Conservation (phyloP, 92 coral and sea anemone species). For the Galaxea fascicularis region DNA sequence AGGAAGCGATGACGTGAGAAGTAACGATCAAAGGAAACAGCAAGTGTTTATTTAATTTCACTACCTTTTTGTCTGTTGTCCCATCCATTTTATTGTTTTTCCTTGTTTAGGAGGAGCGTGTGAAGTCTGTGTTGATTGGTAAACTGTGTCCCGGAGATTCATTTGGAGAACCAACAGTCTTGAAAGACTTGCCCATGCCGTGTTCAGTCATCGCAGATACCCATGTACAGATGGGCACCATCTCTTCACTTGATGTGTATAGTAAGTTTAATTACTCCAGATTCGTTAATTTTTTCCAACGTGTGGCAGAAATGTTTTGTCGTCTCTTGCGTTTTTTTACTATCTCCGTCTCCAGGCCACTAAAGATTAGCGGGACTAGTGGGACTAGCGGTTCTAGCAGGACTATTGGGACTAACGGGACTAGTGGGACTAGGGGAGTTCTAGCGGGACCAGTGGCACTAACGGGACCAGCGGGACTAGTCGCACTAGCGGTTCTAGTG, state of each 20-base stretch:
- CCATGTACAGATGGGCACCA: conserved; percentile 87
- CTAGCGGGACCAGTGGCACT: no score
- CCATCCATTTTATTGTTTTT: not conserved
- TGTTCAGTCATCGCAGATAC: conserved; percentile 87
- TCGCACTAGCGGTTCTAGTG: no score
- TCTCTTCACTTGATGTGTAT: conserved; percentile 86
- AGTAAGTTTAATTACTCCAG: conserved; percentile 51
- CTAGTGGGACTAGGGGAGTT: no score
- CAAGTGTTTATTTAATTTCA: not conserved
- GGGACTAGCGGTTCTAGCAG: no score
- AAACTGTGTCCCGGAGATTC: conserved; percentile 94
- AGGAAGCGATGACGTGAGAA: no score
- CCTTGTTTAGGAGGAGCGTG: conserved; percentile 70
- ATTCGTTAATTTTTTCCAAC: not conserved
- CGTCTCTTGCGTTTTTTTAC: not conserved
- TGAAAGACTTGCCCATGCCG: conserved; percentile 79
- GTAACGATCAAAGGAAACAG: not conserved
- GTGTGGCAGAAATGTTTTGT: not conserved
- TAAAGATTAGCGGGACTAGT: no score
- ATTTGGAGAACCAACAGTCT: conserved; percentile 95
- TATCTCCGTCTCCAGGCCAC: no score
- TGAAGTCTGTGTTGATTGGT: conserved; percentile 91
- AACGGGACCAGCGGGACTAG: no score
- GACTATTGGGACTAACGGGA: no score
- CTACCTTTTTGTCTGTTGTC: not conserved